These are phyloP conservation scores for Callopanchax toddi DNA, from an alignment of 2,113 vertebrate species.

Conservation along the genomic window DNA sequence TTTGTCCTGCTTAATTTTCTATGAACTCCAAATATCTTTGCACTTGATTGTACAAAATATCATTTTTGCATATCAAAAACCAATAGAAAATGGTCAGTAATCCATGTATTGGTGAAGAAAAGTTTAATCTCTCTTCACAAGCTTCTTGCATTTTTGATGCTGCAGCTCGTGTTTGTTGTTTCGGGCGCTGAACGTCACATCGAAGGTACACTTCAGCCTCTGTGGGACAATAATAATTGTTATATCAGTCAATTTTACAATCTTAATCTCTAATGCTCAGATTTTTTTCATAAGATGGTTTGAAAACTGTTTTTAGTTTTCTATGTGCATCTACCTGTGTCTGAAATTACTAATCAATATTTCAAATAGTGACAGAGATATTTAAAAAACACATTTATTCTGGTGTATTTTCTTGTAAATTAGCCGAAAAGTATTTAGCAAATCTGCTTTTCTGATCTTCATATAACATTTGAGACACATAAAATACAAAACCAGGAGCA, in stretches of 20 bases:
- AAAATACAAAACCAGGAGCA: neutral
- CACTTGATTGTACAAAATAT: neutral
- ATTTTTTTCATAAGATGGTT: too few species aligned
- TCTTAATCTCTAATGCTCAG: neutral
- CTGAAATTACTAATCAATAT: too few species aligned
- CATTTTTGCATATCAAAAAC: neutral
- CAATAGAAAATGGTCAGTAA: too few species aligned
- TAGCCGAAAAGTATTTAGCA: too few species aligned
- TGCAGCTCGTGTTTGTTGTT: slow-evolving; percentile 23
- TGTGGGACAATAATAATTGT: slow-evolving; percentile 39
- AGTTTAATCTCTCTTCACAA: neutral
- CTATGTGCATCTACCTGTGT: too few species aligned
- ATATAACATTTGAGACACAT: neutral
- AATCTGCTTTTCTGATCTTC: too few species aligned
- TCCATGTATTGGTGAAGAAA: too few species aligned
- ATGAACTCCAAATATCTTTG: too few species aligned
- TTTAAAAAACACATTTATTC: too few species aligned
- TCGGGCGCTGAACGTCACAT: slow-evolving; percentile 46
- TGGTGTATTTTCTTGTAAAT: neutral
- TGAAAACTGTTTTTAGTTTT: too few species aligned
- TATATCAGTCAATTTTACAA: neutral
- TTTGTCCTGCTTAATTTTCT: too few species aligned
- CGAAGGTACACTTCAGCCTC: slow-evolving; percentile 65
- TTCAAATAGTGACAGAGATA: too few species aligned
- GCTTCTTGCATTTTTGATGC: slow-evolving; percentile 14